phyloP scores from a whole-genome alignment of 2,888 invertebrate species.

The Macrophya annulata region DNA sequence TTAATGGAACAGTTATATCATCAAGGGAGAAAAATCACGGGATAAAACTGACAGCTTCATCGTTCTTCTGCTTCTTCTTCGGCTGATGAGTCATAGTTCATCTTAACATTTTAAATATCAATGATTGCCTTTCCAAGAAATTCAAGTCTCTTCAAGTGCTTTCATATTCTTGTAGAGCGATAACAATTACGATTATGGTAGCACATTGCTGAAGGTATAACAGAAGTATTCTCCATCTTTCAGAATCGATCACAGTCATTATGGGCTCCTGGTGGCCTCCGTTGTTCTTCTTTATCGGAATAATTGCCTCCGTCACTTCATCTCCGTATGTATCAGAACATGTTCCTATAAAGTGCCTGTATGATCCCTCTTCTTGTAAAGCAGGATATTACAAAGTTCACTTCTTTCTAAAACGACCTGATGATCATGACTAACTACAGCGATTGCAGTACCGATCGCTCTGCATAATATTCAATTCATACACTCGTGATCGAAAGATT shows the following conservation, averaged over 20 bases:
- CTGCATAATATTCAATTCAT: background rate
- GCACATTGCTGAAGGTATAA: background rate
- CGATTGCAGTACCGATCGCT: background rate
- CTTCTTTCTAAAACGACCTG: background rate
- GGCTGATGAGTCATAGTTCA: background rate
- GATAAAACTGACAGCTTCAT: background rate
- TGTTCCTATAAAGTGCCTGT: too few species aligned
- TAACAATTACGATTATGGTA: background rate
- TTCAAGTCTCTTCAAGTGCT: background rate
- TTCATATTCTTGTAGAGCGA: background rate
- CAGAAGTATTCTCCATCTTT: background rate
- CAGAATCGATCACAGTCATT: background rate
- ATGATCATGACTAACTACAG: background rate
- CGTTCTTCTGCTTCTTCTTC: background rate
- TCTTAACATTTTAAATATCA: background rate
- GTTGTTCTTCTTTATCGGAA: constrained; percentile 54
- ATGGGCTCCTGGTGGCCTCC: constrained; percentile 63
- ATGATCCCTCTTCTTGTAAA: too few species aligned
- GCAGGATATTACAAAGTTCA: background rate
- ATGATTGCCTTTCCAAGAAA: background rate
- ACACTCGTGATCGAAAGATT: too few species aligned
- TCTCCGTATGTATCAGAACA: constrained; percentile 62
- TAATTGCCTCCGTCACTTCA: constrained; percentile 57
- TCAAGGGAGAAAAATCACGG: background rate
- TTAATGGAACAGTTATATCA: background rate